A percentile compares a stretch with the other conserved stretches of the same genome.
Evolutionary conservation across 2,888 invertebrate species (phyloP).

Genomic region (Drosophila anceps): DNA sequence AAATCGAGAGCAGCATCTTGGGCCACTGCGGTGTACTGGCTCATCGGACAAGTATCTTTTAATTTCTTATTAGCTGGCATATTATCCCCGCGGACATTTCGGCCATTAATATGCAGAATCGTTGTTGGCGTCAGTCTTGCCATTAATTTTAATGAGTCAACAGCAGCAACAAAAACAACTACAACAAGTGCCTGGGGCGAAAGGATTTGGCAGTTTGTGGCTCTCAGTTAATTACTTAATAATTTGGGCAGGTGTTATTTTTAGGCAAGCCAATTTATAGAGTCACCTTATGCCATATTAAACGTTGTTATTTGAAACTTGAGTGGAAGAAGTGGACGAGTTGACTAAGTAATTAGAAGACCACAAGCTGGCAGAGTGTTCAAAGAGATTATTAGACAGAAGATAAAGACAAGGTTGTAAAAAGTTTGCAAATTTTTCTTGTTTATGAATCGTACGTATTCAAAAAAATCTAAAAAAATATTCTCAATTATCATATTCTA

Average conservation of each 20-base stretch:
- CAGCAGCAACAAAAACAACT: constrained; percentile 26
- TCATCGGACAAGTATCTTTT: constrained; percentile 73
- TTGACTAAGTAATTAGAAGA: constrained; percentile 16
- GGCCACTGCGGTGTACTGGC: constrained; percentile 7
- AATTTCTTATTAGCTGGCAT: constrained; percentile 80
- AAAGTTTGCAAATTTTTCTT: not conserved
- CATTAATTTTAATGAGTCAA: constrained; percentile 79
- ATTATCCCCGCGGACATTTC: constrained; percentile 75
- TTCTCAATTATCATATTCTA: too few relatives aligned
- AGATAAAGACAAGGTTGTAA: not conserved
- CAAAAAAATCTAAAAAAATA: too few relatives aligned
- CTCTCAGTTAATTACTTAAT: constrained; percentile 77
- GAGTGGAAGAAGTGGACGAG: not conserved
- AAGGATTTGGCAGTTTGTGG: constrained; percentile 62
- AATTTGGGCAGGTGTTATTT: constrained; percentile 79
- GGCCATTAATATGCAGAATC: constrained; percentile 75
- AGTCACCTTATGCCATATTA: constrained; percentile 46
- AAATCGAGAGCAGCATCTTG: constrained; percentile 23
- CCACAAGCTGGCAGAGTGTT: not conserved
- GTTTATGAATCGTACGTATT: too few relatives aligned
- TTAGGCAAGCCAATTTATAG: constrained; percentile 54
- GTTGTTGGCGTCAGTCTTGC: constrained; percentile 50
- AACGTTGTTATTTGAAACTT: constrained; percentile 18
- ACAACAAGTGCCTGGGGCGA: constrained; percentile 19
- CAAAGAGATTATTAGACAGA: not conserved